These are phyloP conservation scores for Micrasema longulum DNA, from an alignment of 1,140 invertebrate species.

Conservation along the genomic window DNA sequence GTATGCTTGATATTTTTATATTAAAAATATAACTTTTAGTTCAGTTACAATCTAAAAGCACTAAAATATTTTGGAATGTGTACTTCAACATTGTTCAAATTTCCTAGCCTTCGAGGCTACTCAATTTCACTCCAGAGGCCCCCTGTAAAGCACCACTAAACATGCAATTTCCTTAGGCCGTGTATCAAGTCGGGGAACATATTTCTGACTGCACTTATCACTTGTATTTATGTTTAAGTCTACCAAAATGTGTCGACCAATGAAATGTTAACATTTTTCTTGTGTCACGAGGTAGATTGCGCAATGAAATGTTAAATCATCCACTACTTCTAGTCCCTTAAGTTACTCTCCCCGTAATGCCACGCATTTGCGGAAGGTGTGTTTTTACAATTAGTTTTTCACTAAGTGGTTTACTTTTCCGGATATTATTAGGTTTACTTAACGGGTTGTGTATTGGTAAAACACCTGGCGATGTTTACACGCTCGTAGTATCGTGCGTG, in stretches of 20 bases:
- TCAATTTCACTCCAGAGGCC: no score
- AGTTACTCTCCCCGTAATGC: conserved; percentile 36
- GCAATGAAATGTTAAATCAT: conserved; percentile 43
- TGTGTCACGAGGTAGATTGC: conserved; percentile 42
- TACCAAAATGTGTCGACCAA: conserved; percentile 12
- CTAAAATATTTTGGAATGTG: conserved; percentile 26
- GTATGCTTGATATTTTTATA: conserved; percentile 36
- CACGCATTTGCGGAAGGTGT: conserved; percentile 35
- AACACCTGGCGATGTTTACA: conserved; percentile 21
- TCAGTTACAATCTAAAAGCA: conserved; percentile 7
- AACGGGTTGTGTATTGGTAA: conserved; percentile 39
- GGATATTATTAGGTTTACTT: conserved; percentile 40
- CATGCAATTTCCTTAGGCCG: no score
- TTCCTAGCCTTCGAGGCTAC: not conserved
- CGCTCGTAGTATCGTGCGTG: conserved; percentile 23
- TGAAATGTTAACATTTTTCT: conserved; percentile 24
- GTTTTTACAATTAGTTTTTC: conserved; percentile 8
- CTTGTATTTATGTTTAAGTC: no score
- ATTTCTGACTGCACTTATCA: no score
- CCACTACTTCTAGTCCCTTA: conserved; percentile 47
- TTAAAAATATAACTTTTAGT: conserved; percentile 33
- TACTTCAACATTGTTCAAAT: conserved; percentile 12
- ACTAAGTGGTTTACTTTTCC: conserved; percentile 5
- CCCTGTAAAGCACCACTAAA: no score
- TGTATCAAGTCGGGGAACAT: no score